Evolutionary conservation across 1,140 invertebrate genomes (phyloP).

Genomic region (Papilio polyxenes): DNA sequence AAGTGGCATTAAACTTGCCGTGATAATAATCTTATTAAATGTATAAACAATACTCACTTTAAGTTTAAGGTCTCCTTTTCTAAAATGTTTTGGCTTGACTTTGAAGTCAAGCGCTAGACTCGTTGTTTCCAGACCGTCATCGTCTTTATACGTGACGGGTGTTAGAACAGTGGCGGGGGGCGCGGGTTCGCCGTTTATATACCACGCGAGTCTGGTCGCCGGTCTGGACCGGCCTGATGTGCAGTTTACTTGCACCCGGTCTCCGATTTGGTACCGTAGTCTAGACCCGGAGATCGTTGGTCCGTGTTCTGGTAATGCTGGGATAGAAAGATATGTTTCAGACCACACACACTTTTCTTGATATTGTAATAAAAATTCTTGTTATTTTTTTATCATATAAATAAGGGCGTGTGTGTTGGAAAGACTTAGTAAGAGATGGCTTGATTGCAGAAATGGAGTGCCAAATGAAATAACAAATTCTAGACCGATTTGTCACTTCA

Average conservation of each 20-base stretch:
- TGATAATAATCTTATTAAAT: background rate
- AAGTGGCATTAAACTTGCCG: background rate
- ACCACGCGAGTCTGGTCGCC: slow-evolving; percentile 91
- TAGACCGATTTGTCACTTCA: too few relatives aligned
- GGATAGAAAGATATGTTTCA: slow-evolving; percentile 42
- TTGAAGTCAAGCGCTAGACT: slow-evolving; percentile 87
- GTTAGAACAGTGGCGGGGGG: slow-evolving; percentile 72
- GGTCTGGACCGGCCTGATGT: slow-evolving; percentile 91
- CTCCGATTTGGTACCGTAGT: slow-evolving; percentile 90
- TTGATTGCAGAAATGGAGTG: too few relatives aligned
- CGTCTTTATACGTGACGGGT: slow-evolving; percentile 62
- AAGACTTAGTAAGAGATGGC: too few relatives aligned
- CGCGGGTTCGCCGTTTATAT: slow-evolving; percentile 92
- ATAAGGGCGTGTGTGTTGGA: too few relatives aligned
- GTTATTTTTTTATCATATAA: too few relatives aligned
- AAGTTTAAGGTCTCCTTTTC: slow-evolving; percentile 90
- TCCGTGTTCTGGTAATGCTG: slow-evolving; percentile 91
- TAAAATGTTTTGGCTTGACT: slow-evolving; percentile 88
- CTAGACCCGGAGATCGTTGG: slow-evolving; percentile 90
- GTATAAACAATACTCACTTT: slow-evolving; percentile 79
- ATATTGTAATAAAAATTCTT: too few relatives aligned
- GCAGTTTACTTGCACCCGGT: slow-evolving; percentile 90
- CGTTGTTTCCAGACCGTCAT: slow-evolving; percentile 86
- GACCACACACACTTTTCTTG: background rate
- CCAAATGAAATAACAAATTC: too few relatives aligned